Evolutionary conservation across 2,888 invertebrate genomes (phyloP), one percentile per base, ranked within the genome.

Genomic region (Caenorhabditis sp.): DNA sequence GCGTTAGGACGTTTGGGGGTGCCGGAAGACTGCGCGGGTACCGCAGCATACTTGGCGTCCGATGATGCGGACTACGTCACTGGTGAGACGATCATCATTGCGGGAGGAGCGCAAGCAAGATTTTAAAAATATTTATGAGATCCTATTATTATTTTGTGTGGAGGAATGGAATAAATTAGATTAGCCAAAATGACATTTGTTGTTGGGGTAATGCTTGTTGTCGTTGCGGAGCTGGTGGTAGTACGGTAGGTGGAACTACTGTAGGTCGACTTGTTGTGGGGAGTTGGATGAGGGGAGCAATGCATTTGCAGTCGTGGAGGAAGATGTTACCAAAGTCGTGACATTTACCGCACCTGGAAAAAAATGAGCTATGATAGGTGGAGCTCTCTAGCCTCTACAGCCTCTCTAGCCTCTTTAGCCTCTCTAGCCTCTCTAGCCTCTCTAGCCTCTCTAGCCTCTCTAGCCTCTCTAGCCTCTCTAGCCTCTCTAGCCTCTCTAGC

Each of bases 51-150:
- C 88, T 89, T 95, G 66, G 82, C 72, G 12, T 94, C 94, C 0
- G 92, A 93, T 56, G 95, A 95, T 89, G 92, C 94, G 1, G 91
- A 92, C 53, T 95, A 93, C 85, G 91, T 95, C 60, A 95, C 94
- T 36, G 95, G 95, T n/a, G 95, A 95, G 90, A 92, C 92, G 14
- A 91, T 94, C 76, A 91, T 93, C 3, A 92, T 92, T 25, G 91
- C 93, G 59, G 95, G 95, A 58, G 95, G 95, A 65, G 91, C 92
- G 88, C 88, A 90, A 60, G 92, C 92, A 1, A 91, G 93, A 87
- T 90, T 94, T 38, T 93, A 54, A 54, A 54, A 12, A 12, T 23
- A 17, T 17, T 43, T 43, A 43, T 23, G 57, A 59, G 52, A 52
- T 52, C 21, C 21, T 23, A 52, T 52, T 52, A 52, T 52, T 52